Evolutionary conservation across 2,797 vertebrate genomes (phyloP), one percentile per base, ranked within the genome.

Genomic region (Triplophysa bombifrons): DNA sequence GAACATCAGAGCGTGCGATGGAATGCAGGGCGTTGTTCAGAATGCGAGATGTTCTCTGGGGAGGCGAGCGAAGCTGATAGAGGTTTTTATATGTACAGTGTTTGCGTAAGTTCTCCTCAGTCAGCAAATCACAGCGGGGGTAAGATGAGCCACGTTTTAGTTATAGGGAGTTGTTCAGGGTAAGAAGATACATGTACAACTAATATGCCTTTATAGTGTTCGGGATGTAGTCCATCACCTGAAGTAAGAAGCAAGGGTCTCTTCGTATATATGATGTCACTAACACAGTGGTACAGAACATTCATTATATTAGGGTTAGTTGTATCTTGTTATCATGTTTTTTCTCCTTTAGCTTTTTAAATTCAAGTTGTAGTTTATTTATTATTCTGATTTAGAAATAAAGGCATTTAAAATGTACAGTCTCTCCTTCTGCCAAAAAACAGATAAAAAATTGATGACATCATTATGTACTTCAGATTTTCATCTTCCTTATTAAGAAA

Each of bases 1-100:
- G 4, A 56, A 79, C 60, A 72, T 79, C 77, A 79, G 69, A 79
- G 77, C 20, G n/a, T 5, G n/a, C 22, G 19, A 55, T 27, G 20
- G 64, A 56, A 79, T 46, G 11, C 4, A 2, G 56, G 20, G 17
- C 9, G 20, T 7, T 20, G 6, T 78, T 78, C 46, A 14, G 27
- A 53, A 63, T 53, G 44, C 4, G 44, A 71, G 67, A 71, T 63
- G 27, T 71, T 63, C 56, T 34, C 4, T n/a, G 16, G 56, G 60
- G n/a, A 55, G 68, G 8, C 19, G 30, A 53, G 50, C 3, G 22
- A 34, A 27, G 48, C 61, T 53, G 22, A 61, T 65, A 14, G 13
- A 34, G n/a, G 58, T 16, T 74, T 69, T 56, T 56, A 64, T 53
- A 10, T 13, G 13, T 48, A 34, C 1, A 0, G 19, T 20, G 34